A percentile compares a stretch with the other conserved stretches of the same genome.
These are phyloP conservation scores for Patella pellucida DNA, from an alignment of 2,888 invertebrate species.

Conservation along the genomic window DNA sequence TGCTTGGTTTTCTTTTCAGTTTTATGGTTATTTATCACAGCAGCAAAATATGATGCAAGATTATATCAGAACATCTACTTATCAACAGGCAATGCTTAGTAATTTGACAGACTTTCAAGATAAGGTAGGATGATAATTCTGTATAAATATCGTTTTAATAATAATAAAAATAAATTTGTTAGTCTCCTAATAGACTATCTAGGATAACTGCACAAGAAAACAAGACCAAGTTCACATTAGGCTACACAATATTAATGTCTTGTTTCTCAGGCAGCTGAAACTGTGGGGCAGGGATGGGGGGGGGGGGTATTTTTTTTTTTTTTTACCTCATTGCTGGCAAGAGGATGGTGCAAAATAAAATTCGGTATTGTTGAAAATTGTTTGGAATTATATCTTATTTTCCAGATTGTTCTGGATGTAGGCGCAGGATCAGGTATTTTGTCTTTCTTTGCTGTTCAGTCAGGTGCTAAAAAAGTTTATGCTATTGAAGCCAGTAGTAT, in stretches of 20 bases:
- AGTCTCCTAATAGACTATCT: too few relatives aligned
- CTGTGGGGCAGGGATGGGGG: too few relatives aligned
- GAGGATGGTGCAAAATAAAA: too few relatives aligned
- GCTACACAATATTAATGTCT: too few relatives aligned
- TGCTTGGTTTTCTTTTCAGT: constrained; percentile 75
- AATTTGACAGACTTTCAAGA: constrained; percentile 91
- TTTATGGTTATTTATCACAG: constrained; percentile 98
- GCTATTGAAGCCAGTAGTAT: constrained; percentile 99
- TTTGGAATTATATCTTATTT: constrained; percentile 16
- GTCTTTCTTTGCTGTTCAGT: constrained; percentile 98
- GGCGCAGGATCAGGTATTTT: constrained; percentile 98
- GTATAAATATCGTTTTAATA: too few relatives aligned
- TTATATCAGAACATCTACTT: constrained; percentile 97
- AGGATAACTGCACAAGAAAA: too few relatives aligned
- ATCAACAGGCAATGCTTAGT: constrained; percentile 95
- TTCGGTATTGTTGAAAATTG: too few relatives aligned
- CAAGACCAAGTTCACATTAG: too few relatives aligned
- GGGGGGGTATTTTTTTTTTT: too few relatives aligned
- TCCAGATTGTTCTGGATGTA: constrained; percentile 91
- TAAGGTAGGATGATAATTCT: constrained; percentile 66
- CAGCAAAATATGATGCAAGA: constrained; percentile 99
- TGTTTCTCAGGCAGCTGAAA: too few relatives aligned
- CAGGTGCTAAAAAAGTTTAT: constrained; percentile 95
- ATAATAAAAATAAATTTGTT: too few relatives aligned
- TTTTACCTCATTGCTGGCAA: too few relatives aligned